A percentile compares a stretch with the other conserved stretches of the same genome.
phyloP scores from a whole-genome alignment of 2,888 invertebrate genomes.

The Ophioninae sp. region DNA sequence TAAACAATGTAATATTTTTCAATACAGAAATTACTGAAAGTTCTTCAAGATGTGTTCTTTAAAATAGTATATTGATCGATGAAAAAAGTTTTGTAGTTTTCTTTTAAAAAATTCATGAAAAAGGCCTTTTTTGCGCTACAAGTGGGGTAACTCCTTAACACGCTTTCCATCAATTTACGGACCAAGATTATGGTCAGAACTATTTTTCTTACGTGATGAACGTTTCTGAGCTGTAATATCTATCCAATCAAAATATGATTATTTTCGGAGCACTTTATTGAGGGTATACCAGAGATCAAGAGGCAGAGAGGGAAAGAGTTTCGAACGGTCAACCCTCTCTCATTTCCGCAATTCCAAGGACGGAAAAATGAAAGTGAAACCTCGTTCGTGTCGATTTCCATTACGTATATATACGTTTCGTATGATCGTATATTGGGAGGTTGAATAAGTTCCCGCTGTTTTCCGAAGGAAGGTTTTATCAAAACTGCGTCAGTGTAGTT shows the following conservation, averaged over 20 bases:
- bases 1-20: too few relatives aligned
- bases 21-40: too few relatives aligned
- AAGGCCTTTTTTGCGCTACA: too few relatives aligned
- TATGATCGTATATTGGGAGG: not conserved
- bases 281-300: conserved; percentile 2
- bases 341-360: conserved; percentile 70
- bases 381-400: conserved; percentile 55
- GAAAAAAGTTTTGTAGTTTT: too few relatives aligned
- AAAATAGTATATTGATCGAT: too few relatives aligned
- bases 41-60: too few relatives aligned
- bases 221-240: conserved; percentile 38
- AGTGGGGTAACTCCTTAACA: too few relatives aligned
- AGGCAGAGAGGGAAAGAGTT: conserved; percentile 9
- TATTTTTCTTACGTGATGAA: conserved; percentile 25
- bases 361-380: conserved; percentile 73
- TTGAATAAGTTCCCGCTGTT: too few relatives aligned
- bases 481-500: too few relatives aligned
- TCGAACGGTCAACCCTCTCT: conserved; percentile 34
- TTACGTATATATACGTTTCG: not conserved
- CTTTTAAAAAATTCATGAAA: too few relatives aligned
- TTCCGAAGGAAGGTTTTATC: too few relatives aligned
- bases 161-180: conserved; percentile 38
- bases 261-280: conserved; percentile 22
- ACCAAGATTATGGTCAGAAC: conserved; percentile 18
- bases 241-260: conserved; percentile 40